Evolutionary conservation across 2,797 vertebrate genomes (phyloP).

Genomic region (Erethizon dorsatum): DNA sequence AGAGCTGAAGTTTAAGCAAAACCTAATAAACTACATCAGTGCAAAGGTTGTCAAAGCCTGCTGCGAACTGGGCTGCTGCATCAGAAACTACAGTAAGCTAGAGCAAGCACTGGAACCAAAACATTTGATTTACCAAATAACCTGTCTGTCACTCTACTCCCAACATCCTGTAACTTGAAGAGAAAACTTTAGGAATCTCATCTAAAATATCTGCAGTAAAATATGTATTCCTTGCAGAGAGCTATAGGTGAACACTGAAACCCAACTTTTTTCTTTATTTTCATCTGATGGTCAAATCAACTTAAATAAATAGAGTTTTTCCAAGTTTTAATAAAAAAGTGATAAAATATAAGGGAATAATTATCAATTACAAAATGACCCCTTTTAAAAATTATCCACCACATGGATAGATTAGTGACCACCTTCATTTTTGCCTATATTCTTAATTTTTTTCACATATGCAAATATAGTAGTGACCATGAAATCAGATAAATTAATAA

Average conservation of each 20-base stretch:
- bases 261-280: not conserved
- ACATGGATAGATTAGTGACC: not conserved
- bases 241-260: not conserved
- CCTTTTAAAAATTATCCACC: not conserved
- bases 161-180: not conserved
- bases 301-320: not conserved
- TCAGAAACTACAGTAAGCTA: not conserved
- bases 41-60: not conserved
- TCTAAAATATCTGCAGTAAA: not conserved
- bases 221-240: not conserved
- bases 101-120: not conserved
- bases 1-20: not conserved
- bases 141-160: accelerated
- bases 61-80: not conserved
- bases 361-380: not conserved
- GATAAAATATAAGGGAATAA: not conserved
- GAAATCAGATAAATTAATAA: not conserved
- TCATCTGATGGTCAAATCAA: not conserved
- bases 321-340: not conserved
- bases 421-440: not conserved
- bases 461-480: not conserved
- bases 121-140: not conserved
- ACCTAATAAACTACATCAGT: not conserved
- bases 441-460: not conserved
- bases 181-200: not conserved